These are phyloP conservation scores for Cladopsammia gracilis DNA, from an alignment of 64 coral and sea anemone species.

Conservation along the genomic window DNA sequence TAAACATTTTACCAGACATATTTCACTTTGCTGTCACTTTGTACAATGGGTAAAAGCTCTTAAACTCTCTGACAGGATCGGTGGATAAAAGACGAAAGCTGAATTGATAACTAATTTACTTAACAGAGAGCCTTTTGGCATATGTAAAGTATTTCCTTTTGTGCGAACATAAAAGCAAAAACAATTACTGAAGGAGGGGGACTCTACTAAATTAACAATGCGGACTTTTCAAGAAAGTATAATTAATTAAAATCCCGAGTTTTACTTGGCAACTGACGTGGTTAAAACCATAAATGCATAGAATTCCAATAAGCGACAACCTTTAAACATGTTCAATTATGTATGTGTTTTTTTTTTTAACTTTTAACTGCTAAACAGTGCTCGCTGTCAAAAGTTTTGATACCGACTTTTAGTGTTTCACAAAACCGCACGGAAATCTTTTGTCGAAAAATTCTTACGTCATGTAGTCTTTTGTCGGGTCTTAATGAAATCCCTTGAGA, in stretches of 20 bases:
- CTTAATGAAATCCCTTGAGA: conserved; percentile 18
- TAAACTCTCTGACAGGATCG: conserved; percentile 25
- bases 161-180: background rate
- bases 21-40: background rate
- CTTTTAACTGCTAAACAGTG: background rate
- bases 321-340: conserved; percentile 15
- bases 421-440: background rate
- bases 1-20: conserved; percentile 23
- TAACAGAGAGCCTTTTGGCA: conserved; percentile 4
- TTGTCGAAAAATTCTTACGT: background rate
- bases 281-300: background rate
- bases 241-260: background rate
- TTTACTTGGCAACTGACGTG: background rate
- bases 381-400: background rate
- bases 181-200: background rate
- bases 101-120: background rate
- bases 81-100: background rate
- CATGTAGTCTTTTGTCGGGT: background rate
- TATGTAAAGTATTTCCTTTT: conserved; percentile 8
- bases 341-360: background rate
- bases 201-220: background rate
- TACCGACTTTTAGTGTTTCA: background rate
- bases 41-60: conserved; percentile 13
- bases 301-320: no score
- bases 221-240: background rate